A percentile compares a stretch with the other conserved stretches of the same genome.
phyloP scores from a whole-genome alignment of 2,113 vertebrate genomes.

The Syrmaticus mikado region DNA sequence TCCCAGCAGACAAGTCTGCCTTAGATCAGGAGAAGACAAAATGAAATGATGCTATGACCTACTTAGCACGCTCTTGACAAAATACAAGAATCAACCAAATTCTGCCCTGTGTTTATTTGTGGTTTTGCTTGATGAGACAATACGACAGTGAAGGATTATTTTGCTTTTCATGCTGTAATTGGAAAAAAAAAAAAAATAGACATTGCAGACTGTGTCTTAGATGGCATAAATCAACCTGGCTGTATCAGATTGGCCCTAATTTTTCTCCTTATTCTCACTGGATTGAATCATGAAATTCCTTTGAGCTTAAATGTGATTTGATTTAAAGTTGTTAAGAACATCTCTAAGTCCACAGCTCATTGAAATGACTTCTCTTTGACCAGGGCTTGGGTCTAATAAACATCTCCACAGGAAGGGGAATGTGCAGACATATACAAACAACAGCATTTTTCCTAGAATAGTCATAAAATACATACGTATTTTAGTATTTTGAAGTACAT shows the following conservation, averaged over 20 bases:
- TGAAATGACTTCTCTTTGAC: neutral
- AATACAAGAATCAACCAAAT: neutral
- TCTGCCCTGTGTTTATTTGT: neutral
- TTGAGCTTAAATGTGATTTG: neutral
- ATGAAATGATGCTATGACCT: conserved; percentile 1
- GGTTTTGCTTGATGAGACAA: neutral
- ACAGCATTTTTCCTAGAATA: neutral
- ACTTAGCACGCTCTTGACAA: neutral
- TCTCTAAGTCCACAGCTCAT: neutral
- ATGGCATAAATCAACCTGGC: neutral
- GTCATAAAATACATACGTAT: neutral
- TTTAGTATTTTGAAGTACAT: neutral
- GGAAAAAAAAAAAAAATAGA: neutral
- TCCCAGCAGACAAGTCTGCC: neutral
- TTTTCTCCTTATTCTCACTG: neutral
- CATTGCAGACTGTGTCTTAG: neutral
- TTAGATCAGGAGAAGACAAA: conserved; percentile 21
- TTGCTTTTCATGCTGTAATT: neutral
- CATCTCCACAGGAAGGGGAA: neutral
- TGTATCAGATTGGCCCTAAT: neutral
- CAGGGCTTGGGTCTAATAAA: neutral
- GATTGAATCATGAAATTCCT: neutral
- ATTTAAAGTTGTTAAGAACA: conserved; percentile 16
- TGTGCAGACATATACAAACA: neutral
- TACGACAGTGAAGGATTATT: neutral